Evolutionary conservation across 2,797 vertebrate genomes (phyloP).

Genomic region (Acanthis flammea): DNA sequence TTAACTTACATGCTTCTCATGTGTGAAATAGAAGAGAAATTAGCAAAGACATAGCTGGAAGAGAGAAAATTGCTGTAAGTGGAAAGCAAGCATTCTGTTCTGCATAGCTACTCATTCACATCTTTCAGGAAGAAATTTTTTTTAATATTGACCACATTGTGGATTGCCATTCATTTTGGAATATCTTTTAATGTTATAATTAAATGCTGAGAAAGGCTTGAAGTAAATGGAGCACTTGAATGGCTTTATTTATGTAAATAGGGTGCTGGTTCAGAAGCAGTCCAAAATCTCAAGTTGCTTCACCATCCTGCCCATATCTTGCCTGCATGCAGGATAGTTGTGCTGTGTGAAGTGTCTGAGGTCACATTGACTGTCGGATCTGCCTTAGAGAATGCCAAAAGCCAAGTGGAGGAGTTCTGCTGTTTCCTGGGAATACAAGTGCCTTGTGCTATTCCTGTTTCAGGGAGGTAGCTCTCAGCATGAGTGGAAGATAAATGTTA

Average conservation of each 20-base stretch:
- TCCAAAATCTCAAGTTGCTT: background rate
- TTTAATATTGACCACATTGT: background rate
- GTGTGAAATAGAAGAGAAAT: background rate
- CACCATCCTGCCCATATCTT: background rate
- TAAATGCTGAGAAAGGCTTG: background rate
- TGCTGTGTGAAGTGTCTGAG: background rate
- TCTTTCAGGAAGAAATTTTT: background rate
- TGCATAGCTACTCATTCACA: background rate
- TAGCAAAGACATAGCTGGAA: background rate
- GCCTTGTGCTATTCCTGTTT: background rate
- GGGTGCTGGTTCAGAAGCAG: background rate
- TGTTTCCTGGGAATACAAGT: background rate
- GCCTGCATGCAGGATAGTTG: background rate
- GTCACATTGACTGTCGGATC: background rate
- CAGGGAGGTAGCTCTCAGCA: background rate
- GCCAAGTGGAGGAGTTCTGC: background rate
- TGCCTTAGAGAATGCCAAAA: background rate
- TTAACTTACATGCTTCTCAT: background rate
- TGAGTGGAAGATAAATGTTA: background rate
- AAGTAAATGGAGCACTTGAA: background rate
- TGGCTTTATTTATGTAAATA: background rate
- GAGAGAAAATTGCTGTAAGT: background rate
- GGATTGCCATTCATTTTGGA: background rate
- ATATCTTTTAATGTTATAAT: background rate
- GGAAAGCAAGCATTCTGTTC: background rate